Evolutionary conservation across 2,888 invertebrate genomes (phyloP), one percentile per base, ranked within the genome.

Genomic region (Monoplex corrugatus): DNA sequence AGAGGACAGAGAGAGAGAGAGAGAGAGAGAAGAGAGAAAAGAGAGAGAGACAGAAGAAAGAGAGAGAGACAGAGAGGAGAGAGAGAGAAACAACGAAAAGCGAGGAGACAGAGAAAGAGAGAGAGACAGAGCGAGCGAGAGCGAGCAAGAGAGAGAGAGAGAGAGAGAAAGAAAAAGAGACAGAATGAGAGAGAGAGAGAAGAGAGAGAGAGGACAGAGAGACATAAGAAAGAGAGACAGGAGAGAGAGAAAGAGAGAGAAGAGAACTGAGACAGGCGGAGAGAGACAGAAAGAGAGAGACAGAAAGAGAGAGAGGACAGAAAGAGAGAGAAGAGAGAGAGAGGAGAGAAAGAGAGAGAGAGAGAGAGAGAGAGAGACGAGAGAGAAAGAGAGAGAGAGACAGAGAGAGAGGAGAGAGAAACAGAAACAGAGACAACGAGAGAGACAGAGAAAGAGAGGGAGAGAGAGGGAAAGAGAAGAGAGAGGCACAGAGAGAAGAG

Each of bases 301-400:
- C 13, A n/a, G 28, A 23, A 68, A n/a, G 28, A 23, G 28, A n/a
- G 28, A 23, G 28, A n/a, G 28, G n/a, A 68, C 23, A 68, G n/a
- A 68, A n/a, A 68, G n/a, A 68, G 68, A 68, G n/a, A 68, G 68
- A 68, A 68, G n/a, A 68, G 68, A 68, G n/a, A 68, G 68, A 68
- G n/a, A 23, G 28, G n/a, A 68, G n/a, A 28, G n/a, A n/a, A n/a
- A 23, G 28, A 68, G 68, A 68, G n/a, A 68, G 68, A 78, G 44
- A 45, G 43, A 87, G 78, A 87, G 75, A 45, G 35, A 87, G 87
- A 44, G 45, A 75, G 13, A 87, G 45, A 87, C 13, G 72, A 45
- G 13, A 45, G 43, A 44, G n/a, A 23, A 68, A 68, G 68, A 68
- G n/a, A 68, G 68, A 78, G 44, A 45, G 43, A 87, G 78, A 87